Conservation (phyloP, 1,140 invertebrate genomes). For the Lasioglossum albipes region DNA sequence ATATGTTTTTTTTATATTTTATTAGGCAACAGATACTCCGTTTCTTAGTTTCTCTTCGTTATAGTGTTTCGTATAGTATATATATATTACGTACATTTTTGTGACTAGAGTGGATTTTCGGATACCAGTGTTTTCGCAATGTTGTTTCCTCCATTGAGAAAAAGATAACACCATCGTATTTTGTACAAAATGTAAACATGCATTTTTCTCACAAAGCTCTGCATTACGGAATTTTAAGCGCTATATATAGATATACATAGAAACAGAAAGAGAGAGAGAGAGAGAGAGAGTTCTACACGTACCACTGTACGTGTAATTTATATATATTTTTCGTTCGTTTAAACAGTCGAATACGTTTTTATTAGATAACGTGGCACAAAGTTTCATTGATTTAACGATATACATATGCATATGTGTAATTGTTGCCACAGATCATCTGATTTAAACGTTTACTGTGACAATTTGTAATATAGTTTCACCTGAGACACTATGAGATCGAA, state of each 20-base stretch:
- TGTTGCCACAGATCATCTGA: slow-evolving; percentile 36
- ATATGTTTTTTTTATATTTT: slow-evolving; percentile 27
- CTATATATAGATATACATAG: slow-evolving; percentile 15
- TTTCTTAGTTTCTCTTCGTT: slow-evolving; percentile 26
- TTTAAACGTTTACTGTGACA: slow-evolving; percentile 46
- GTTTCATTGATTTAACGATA: slow-evolving; percentile 47
- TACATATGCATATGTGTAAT: slow-evolving; percentile 23
- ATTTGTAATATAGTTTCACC: slow-evolving; percentile 52
- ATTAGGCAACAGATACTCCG: slow-evolving; percentile 18
- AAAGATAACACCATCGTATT: slow-evolving; percentile 33
- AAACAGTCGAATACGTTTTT: slow-evolving; percentile 45
- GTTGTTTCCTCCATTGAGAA: slow-evolving; percentile 37
- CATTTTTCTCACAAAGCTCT: slow-evolving; percentile 45
- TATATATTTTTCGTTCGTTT: slow-evolving; percentile 48
- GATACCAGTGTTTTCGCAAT: slow-evolving; percentile 26
- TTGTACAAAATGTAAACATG: slow-evolving; percentile 54
- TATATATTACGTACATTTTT: slow-evolving; percentile 23
- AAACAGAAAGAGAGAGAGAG: slow-evolving; percentile 7
- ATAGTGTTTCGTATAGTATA: slow-evolving; percentile 35
- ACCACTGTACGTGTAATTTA: slow-evolving; percentile 30
- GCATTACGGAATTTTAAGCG: slow-evolving; percentile 45
- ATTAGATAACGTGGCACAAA: slow-evolving; percentile 50
- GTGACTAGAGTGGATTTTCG: slow-evolving; percentile 36
- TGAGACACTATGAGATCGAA: slow-evolving; percentile 36
- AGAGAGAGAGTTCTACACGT: slow-evolving; percentile 34